Evolutionary conservation across 1,140 invertebrate species (phyloP), one percentile per base, ranked within the genome.

Genomic region (Drosophila suzukii): DNA sequence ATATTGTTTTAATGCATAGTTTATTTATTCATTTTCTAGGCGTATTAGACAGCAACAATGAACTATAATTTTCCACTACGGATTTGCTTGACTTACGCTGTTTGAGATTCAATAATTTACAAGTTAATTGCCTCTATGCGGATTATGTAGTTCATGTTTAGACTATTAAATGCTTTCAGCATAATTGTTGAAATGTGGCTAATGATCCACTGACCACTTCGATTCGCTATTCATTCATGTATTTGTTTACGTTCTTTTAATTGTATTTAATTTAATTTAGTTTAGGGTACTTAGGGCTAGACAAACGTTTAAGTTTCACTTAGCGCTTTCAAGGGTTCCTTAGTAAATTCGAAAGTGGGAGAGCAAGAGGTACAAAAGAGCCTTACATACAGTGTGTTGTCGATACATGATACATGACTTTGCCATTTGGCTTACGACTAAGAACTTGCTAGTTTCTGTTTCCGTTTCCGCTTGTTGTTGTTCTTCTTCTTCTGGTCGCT

Each of bases 331-430:
- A 65, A 15, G 79, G 79, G 71, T 49, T 78, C 32, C 54, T 50
- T 56, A 72, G 54, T 86, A 86, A 86, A 86, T 86, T 86, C 83
- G 83, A 86, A 83, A 86, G 83, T 86, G 84, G 84, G 84, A 71
- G 84, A 82, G 83, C 83, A 88, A 71, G 71, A 88, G 83, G 83
- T 86, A 86, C 83, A 86, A 86, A 86, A 88, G 79, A 86, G 82
- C 65, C 83, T 85, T 76, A 51, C 38, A 51, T 73, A 44, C 24
- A 62, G 50, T 39, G 58, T 46, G 51, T 36, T 8, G 50, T 66
- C 39, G 32, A 77, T 49, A 78, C 34, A 66, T 27, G 70, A 43
- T 49, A 74, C 34, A 66, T 27, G 70, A 43, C 47, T 43, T 65
- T 80, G 57, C 50, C 43, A 65, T 44, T 67, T 61, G 56, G 30